phyloP scores from a whole-genome alignment of 2,797 vertebrate species.

The Linurgus olivaceus region DNA sequence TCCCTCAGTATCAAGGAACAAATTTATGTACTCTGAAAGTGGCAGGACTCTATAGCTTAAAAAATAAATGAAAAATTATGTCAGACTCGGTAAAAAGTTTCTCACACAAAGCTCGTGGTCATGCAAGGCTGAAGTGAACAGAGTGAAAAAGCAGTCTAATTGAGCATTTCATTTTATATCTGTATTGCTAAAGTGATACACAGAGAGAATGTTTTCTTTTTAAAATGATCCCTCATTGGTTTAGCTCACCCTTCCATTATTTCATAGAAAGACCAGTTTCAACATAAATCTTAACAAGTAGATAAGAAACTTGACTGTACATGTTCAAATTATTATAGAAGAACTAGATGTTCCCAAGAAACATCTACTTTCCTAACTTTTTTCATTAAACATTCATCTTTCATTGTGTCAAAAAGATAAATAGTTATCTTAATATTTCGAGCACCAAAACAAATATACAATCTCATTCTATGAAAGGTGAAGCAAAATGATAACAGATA shows the following conservation, averaged over 20 bases:
- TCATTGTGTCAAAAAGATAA: not conserved
- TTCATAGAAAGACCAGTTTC: not conserved
- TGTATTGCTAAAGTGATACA: not conserved
- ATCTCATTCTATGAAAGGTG: not conserved
- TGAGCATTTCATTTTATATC: not conserved
- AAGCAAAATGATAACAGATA: not conserved
- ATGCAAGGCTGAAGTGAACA: not conserved
- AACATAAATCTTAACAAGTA: not conserved
- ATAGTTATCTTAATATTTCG: not conserved
- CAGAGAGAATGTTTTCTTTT: not conserved
- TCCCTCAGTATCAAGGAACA: not conserved
- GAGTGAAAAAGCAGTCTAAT: not conserved
- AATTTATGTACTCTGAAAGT: not conserved
- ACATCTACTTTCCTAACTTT: not conserved
- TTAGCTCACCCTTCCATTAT: not conserved
- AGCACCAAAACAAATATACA: not conserved
- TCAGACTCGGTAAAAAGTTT: not conserved
- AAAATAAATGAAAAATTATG: not conserved
- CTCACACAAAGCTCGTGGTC: not conserved
- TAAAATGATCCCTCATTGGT: not conserved
- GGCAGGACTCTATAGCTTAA: not conserved
- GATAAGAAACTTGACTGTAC: not conserved
- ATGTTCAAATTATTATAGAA: not conserved
- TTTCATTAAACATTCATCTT: not conserved
- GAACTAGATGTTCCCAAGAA: not conserved